A percentile compares a stretch with the other conserved stretches of the same genome.
These are phyloP conservation scores for Platanista minor DNA, from an alignment of 2,113 vertebrate species.

Conservation along the genomic window DNA sequence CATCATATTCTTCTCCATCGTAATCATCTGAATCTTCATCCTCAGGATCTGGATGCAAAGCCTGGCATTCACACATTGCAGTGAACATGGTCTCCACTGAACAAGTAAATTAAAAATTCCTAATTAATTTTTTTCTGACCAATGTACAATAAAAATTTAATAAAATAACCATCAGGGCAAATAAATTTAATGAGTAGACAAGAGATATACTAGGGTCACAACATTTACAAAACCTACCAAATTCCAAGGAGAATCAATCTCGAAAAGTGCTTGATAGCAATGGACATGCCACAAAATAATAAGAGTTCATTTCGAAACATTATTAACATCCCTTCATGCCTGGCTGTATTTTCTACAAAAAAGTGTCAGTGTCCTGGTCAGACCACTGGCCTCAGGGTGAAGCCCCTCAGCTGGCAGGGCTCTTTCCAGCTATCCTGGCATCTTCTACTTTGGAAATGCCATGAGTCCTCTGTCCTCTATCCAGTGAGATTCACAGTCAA, in stretches of 20 bases:
- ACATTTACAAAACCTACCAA: slow-evolving; percentile 1
- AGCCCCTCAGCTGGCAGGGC: not conserved
- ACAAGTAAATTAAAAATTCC: not conserved
- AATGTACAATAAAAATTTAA: not conserved
- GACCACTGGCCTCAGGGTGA: not conserved
- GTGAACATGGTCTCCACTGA: slow-evolving; percentile 96
- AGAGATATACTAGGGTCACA: not conserved
- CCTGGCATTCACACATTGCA: slow-evolving; percentile 97
- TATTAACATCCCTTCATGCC: not conserved
- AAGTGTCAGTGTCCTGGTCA: not conserved
- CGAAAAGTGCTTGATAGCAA: not conserved
- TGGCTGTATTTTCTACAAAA: not conserved
- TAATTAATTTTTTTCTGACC: not conserved
- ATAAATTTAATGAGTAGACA: slow-evolving; percentile 17
- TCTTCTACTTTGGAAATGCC: not conserved
- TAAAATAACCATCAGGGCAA: slow-evolving; percentile 1
- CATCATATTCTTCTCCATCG: slow-evolving; percentile 94
- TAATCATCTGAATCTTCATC: slow-evolving; percentile 95
- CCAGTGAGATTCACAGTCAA: not conserved
- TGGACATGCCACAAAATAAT: not conserved
- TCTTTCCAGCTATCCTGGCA: not conserved
- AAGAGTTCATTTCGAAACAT: not conserved
- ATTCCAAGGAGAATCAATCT: not conserved
- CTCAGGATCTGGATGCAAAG: slow-evolving; percentile 94
- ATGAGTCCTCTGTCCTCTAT: not conserved